Percentiles rank a stretch among this genome's conserved stretches.
These are phyloP conservation scores for Pinna nobilis DNA, from an alignment of 1,140 invertebrate species.

Conservation along the genomic window DNA sequence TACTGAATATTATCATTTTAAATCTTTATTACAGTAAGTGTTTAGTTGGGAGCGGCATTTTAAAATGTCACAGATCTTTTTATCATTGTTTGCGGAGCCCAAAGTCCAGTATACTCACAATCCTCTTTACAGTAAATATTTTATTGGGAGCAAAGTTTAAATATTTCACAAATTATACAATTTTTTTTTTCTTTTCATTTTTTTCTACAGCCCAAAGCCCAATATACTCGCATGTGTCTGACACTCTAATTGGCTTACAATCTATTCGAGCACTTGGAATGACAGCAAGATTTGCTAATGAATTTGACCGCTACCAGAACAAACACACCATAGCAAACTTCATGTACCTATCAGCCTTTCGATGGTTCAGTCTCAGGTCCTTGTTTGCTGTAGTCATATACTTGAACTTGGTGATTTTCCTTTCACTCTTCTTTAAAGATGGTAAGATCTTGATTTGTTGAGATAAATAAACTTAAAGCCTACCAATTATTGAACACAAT, in stretches of 20 bases:
- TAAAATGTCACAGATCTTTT: too few species aligned
- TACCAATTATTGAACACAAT: too few species aligned
- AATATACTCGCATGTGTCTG: constrained; percentile 89
- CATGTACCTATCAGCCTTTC: constrained; percentile 84
- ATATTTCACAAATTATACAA: neutral
- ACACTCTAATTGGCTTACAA: constrained; percentile 88
- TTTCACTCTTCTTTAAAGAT: constrained; percentile 34
- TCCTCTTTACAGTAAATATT: too few species aligned
- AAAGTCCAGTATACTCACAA: too few species aligned
- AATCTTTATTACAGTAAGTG: too few species aligned
- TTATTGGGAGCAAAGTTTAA: neutral
- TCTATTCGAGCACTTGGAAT: constrained; percentile 89
- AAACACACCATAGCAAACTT: constrained; percentile 75
- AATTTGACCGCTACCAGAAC: constrained; percentile 82
- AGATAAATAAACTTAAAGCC: too few species aligned
- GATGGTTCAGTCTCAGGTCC: constrained; percentile 87
- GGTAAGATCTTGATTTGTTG: constrained; percentile 1
- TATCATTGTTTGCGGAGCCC: too few species aligned
- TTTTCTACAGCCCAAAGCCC: constrained; percentile 76
- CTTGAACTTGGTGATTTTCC: constrained; percentile 47
- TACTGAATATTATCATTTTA: too few species aligned
- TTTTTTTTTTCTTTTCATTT: constrained; percentile 9
- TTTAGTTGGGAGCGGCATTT: too few species aligned
- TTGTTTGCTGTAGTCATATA: constrained; percentile 78
- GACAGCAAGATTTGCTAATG: constrained; percentile 77